Percentiles rank a stretch among this genome's conserved stretches.
Conservation (phyloP, 2,888 invertebrate genomes). For the Ophion ellenae region DNA sequence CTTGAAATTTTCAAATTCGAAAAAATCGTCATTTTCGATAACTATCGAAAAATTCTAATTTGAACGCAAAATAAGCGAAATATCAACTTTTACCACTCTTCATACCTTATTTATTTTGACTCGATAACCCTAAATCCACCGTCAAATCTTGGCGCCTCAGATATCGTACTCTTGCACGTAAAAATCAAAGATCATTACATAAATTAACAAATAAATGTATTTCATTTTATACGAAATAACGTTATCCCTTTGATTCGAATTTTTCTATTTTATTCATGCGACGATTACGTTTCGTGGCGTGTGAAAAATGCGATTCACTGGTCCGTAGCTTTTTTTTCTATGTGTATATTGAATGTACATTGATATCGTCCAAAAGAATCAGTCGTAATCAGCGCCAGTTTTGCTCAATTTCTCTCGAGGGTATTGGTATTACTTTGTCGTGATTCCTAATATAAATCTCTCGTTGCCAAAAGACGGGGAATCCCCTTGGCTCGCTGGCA, state of each 20-base stretch:
- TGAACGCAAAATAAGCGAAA: too few species aligned
- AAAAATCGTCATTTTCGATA: too few species aligned
- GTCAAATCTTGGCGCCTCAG: too few species aligned
- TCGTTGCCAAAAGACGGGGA: constrained; percentile 78
- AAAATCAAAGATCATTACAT: too few species aligned
- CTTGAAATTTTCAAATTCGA: too few species aligned
- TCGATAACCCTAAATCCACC: too few species aligned
- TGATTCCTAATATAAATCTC: constrained; percentile 81
- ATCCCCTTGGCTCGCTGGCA: constrained; percentile 65
- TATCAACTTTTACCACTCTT: too few species aligned
- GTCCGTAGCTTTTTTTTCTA: constrained; percentile 31
- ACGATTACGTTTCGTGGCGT: constrained; percentile 1
- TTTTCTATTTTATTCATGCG: background rate
- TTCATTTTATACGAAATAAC: background rate
- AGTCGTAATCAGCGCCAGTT: constrained; percentile 41
- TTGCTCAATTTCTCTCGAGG: constrained; percentile 63
- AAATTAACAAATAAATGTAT: too few species aligned
- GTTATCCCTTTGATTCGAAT: background rate
- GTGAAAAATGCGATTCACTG: constrained; percentile 25
- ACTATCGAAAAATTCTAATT: too few species aligned
- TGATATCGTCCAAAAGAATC: constrained; percentile 38
- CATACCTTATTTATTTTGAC: too few species aligned
- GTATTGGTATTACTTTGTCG: constrained; percentile 77
- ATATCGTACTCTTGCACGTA: too few species aligned
- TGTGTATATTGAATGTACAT: constrained; percentile 30